Evolutionary conservation across 2,797 vertebrate species (phyloP).

Genomic region (Myoxocephalus aenaeus): DNA sequence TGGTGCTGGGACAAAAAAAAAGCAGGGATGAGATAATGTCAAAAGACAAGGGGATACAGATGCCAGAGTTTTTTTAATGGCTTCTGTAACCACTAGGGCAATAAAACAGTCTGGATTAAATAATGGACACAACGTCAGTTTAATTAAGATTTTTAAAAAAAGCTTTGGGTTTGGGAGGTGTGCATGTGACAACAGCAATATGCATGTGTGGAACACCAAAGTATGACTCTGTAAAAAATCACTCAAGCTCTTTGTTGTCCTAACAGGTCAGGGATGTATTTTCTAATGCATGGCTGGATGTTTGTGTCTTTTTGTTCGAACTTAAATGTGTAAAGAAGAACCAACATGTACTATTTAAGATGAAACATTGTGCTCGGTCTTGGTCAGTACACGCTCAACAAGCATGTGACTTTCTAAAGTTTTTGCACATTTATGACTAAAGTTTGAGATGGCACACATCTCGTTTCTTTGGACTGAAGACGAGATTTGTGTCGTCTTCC

Average conservation of each 20-base stretch:
- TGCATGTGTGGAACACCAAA: conserved; percentile 77
- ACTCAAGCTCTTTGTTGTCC: conserved; percentile 53
- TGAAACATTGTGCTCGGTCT: conserved; percentile 54
- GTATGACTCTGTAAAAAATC: conserved; percentile 68
- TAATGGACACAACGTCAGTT: conserved; percentile 35
- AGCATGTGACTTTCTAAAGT: conserved; percentile 42
- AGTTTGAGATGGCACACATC: conserved; percentile 27
- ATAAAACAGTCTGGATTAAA: conserved; percentile 42
- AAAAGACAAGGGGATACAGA: conserved; percentile 20
- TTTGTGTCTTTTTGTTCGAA: conserved; percentile 68
- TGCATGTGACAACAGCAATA: conserved; percentile 73
- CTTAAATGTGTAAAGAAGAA: conserved; percentile 55
- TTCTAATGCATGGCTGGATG: conserved; percentile 78
- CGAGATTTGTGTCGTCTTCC: not conserved
- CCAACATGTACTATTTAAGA: conserved; percentile 59
- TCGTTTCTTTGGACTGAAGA: not conserved
- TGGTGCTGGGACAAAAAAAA: conserved; percentile 7
- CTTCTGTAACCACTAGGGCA: conserved; percentile 41
- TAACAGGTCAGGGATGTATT: conserved; percentile 65
- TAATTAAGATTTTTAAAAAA: conserved; percentile 25
- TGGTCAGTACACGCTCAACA: conserved; percentile 58
- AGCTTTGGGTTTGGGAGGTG: conserved; percentile 47
- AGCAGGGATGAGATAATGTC: conserved; percentile 6
- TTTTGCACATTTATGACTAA: conserved; percentile 58
- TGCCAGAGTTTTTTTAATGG: conserved; percentile 8